Conservation (phyloP, 2,113 vertebrate species). For the Varanus salvator region DNA sequence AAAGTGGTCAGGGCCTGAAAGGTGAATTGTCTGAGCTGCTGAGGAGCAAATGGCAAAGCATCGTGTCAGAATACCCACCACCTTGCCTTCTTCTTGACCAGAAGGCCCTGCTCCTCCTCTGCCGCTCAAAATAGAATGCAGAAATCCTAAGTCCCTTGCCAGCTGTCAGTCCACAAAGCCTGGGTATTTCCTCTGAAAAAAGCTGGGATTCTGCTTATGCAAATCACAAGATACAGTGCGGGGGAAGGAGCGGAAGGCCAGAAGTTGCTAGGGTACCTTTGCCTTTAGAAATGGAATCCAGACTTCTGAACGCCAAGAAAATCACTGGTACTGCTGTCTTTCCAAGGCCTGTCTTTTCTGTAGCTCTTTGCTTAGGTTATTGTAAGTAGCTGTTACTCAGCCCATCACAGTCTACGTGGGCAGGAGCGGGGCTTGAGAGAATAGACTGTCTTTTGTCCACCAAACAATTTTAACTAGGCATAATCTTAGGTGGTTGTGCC, state of each 20-base stretch:
- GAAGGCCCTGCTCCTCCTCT: background rate
- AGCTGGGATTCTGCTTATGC: background rate
- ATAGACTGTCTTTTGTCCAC: background rate
- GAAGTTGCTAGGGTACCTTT: conserved; percentile 9
- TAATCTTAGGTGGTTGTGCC: background rate
- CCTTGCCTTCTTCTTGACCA: background rate
- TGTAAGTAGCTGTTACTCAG: background rate
- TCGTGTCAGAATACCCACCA: background rate
- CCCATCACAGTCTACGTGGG: background rate
- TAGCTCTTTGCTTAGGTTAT: background rate
- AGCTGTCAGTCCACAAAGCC: background rate
- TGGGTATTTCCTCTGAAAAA: background rate
- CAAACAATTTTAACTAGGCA: background rate
- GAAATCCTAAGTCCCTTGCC: conserved; percentile 9
- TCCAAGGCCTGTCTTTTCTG: background rate
- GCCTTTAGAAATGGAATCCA: conserved; percentile 13
- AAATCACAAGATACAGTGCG: background rate
- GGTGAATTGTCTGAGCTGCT: background rate
- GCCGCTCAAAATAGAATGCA: background rate
- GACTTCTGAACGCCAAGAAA: conserved; percentile 12
- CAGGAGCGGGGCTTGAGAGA: background rate
- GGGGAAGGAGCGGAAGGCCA: background rate
- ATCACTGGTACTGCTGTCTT: background rate
- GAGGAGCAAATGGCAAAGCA: background rate
- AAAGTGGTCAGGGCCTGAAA: background rate